Percentiles rank a stretch among this genome's conserved stretches.
phyloP scores from a whole-genome alignment of 2,797 vertebrate genomes.

The Lerista edwardsae region DNA sequence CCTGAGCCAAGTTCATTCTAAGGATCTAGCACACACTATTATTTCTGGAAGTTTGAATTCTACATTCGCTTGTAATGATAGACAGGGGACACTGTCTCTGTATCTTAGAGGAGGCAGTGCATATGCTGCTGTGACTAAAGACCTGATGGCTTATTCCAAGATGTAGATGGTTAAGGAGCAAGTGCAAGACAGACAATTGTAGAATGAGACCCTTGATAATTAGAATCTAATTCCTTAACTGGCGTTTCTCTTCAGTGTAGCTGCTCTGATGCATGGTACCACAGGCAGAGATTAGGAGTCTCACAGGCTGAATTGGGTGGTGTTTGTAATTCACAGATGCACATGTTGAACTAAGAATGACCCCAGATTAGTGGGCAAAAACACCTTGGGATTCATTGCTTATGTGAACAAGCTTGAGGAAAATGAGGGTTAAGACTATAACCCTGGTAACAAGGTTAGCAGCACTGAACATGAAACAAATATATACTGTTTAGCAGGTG shows the following conservation, averaged over 20 bases:
- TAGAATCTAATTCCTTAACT: not conserved
- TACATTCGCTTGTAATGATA: not conserved
- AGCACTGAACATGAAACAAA: slow-evolving; percentile 1
- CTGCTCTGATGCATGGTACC: not conserved
- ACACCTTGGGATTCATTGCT: not conserved
- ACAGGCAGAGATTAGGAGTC: not conserved
- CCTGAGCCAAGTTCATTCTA: slow-evolving; percentile 11
- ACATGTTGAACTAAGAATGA: not conserved
- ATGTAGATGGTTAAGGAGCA: not conserved
- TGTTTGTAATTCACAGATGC: not conserved
- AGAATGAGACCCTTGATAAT: not conserved
- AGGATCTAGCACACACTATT: not conserved
- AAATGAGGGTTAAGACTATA: slow-evolving; percentile 24
- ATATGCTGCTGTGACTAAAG: not conserved
- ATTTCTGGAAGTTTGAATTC: not conserved
- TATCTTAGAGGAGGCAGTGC: not conserved
- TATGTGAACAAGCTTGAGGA: not conserved
- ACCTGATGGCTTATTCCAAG: not conserved
- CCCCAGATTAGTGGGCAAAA: not conserved
- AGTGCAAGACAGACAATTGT: not conserved
- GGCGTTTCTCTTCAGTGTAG: not conserved
- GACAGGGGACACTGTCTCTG: not conserved
- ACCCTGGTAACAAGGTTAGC: not conserved
- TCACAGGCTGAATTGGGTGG: not conserved
- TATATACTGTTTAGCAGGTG: too few relatives aligned